A percentile compares a stretch with the other conserved stretches of the same genome.
Evolutionary conservation across 2,888 invertebrate genomes (phyloP).

Genomic region (Drosophila rubida): DNA sequence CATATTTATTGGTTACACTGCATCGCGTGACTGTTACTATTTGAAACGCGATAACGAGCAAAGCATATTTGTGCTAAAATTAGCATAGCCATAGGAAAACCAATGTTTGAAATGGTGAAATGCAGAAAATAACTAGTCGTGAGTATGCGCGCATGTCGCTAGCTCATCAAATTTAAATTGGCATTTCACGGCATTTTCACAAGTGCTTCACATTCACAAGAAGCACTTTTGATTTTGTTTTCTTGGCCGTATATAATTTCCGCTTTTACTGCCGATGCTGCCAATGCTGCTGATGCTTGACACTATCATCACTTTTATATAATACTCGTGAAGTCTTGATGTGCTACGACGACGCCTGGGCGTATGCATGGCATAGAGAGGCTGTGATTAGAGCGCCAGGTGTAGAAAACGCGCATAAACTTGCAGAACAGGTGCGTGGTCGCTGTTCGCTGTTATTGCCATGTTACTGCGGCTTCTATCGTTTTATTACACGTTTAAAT

Average conservation of each 20-base stretch:
- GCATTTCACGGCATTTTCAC: slow-evolving; percentile 37
- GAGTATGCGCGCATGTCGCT: slow-evolving; percentile 2
- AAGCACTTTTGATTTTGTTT: slow-evolving; percentile 51
- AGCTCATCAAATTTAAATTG: slow-evolving; percentile 39
- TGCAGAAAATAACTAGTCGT: slow-evolving; percentile 36
- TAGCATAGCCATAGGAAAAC: slow-evolving; percentile 21
- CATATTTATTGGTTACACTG: neutral
- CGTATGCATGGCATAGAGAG: slow-evolving; percentile 1
- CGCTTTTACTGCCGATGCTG: slow-evolving; percentile 28
- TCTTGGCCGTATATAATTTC: slow-evolving; percentile 59
- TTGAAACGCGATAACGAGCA: slow-evolving; percentile 25
- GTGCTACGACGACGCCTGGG: slow-evolving; percentile 2
- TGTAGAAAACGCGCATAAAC: slow-evolving; percentile 67
- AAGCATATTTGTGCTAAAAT: slow-evolving; percentile 20
- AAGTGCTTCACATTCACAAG: slow-evolving; percentile 40
- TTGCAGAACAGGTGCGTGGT: slow-evolving; percentile 70
- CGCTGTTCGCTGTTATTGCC: slow-evolving; percentile 16
- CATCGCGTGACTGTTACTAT: slow-evolving; percentile 37
- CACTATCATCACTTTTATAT: slow-evolving; percentile 66
- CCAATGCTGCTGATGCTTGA: slow-evolving; percentile 5
- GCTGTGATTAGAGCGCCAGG: slow-evolving; percentile 60
- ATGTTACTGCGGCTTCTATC: slow-evolving; percentile 62
- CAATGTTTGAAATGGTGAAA: slow-evolving; percentile 34
- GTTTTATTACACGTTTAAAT: slow-evolving; percentile 64
- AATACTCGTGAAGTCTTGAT: slow-evolving; percentile 58